Base-by-base conservation (phyloP, 2,113 vertebrate species). In the Corvus moneduloides region DNA sequence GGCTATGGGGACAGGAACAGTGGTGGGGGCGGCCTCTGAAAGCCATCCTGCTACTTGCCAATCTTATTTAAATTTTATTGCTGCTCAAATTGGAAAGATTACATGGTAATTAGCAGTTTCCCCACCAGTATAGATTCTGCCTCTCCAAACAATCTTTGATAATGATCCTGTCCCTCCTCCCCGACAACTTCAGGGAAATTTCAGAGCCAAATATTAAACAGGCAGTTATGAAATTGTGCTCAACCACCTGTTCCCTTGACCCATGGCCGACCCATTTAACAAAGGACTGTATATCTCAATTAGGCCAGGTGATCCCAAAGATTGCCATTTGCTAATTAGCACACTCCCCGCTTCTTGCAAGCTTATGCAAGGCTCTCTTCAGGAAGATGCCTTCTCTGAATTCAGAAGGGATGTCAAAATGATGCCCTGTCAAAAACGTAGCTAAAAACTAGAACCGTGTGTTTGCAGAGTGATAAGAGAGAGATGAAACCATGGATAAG, bases 41-140 rank as follows among this genome's bases (percentile, higher is more conserved):
- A 94, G 32, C 94, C 75, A 96, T 94, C 56, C 33, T 63, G 44
- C 83, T 93, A 73, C 96, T 96, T 97, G 95, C 95, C 95, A 97
- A 93, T 97, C 96, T 98, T 97, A 97, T 97, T 98, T 97, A 97
- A 97, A 98, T 95, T 97, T 97, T 95, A 97, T 98, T 91, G 87
- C 97, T 96, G 93, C 91, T 93, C 97, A 98, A 97, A 98, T 97
- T 98, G 97, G 97, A 97, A 97, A 97, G 97, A 97, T 98, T 96
- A 98, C 72, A 94, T 92, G 92, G 95, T 97, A 98, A 98, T 98
- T 98, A 98, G 90, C 93, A 97, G 84, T 95, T 97, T 97, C 97
- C 97, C 95, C 96, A 97, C 95, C 96, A 97, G 95, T 98, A 94
- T 96, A 96, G 92, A 91, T 96, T 97, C 84, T 95, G 52, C 89